Evolutionary conservation across 2,888 invertebrate species (phyloP).

Genomic region (Strigamia transsilvanica): DNA sequence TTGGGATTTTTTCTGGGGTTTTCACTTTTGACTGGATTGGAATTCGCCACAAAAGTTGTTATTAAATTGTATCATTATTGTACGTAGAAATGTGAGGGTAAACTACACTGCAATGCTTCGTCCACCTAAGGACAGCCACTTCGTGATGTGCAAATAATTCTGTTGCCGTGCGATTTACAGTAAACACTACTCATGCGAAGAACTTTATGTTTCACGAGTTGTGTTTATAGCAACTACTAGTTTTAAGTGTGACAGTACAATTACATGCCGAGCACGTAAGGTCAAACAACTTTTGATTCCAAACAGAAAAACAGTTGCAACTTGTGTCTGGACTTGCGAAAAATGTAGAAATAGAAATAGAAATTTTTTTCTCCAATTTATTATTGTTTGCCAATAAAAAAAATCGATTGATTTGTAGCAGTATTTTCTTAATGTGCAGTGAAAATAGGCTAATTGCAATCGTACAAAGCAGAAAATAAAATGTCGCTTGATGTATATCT

Average conservation of each 20-base stretch:
- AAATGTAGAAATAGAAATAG: background rate
- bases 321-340: background rate
- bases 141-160: background rate
- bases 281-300: background rate
- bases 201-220: background rate
- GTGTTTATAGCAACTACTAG: background rate
- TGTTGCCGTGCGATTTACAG: background rate
- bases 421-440: background rate
- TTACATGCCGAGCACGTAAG: background rate
- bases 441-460: constrained; percentile 6
- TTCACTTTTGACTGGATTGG: background rate
- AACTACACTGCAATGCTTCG: background rate
- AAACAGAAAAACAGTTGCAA: background rate
- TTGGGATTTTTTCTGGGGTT: constrained; percentile 34
- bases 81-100: background rate
- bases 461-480: background rate
- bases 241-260: background rate
- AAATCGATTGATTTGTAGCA: background rate
- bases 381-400: background rate
- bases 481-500: background rate
- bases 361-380: background rate
- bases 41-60: background rate
- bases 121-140: background rate
- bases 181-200: background rate
- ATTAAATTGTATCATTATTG: background rate